These are phyloP conservation scores for Tanypteryx hageni DNA, from an alignment of 2,888 invertebrate species.

Conservation along the genomic window DNA sequence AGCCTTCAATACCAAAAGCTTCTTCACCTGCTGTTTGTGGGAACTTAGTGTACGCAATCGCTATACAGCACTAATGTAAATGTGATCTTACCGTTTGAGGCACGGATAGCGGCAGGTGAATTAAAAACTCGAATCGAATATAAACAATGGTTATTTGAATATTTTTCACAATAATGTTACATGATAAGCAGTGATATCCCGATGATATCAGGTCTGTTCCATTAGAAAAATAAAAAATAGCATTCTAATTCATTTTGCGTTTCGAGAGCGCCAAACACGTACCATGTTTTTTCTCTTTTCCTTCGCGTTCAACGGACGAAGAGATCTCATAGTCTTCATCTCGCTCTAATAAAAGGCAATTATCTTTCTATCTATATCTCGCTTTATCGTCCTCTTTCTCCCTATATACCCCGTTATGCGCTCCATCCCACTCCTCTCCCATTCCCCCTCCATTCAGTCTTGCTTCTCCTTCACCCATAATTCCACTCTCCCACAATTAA, in stretches of 20 bases:
- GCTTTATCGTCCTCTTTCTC: background rate
- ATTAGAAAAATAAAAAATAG: background rate
- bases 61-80: too few species aligned
- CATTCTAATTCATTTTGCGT: background rate
- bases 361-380: background rate
- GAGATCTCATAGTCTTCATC: background rate
- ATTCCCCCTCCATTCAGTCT: background rate
- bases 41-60: too few species aligned
- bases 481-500: conserved; percentile 34
- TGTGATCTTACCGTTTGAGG: too few species aligned
- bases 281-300: background rate
- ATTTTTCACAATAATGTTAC: too few species aligned
- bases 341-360: background rate
- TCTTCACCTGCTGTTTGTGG: too few species aligned
- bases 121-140: too few species aligned
- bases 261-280: background rate
- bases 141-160: too few species aligned
- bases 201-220: too few species aligned
- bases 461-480: background rate
- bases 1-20: too few species aligned
- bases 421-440: background rate
- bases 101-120: too few species aligned
- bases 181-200: too few species aligned
- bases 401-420: background rate
- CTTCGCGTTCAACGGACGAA: background rate